phyloP scores from a whole-genome alignment of 2,888 invertebrate genomes.

The Melinaea marsaeus region DNA sequence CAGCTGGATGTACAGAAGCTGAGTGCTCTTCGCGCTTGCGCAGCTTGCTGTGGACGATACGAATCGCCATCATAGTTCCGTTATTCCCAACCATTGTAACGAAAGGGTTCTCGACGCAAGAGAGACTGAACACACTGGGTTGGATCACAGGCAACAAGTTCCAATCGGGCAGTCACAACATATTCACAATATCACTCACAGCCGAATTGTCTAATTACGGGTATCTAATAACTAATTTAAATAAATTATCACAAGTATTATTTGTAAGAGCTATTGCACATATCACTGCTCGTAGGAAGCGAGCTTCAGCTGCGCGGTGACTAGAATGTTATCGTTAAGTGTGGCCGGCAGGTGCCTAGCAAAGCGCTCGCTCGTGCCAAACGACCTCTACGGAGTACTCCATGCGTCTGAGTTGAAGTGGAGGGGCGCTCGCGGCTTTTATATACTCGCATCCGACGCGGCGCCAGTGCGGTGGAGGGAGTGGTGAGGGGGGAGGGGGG shows the following conservation, averaged over 20 bases:
- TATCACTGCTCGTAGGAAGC: slow-evolving; percentile 78
- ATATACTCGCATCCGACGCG: slow-evolving; percentile 69
- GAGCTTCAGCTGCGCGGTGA: slow-evolving; percentile 74
- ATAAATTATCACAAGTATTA: slow-evolving; percentile 74
- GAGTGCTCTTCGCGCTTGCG: slow-evolving; percentile 90
- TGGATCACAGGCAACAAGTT: slow-evolving; percentile 72
- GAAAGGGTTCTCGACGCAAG: slow-evolving; percentile 66
- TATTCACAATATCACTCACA: slow-evolving; percentile 75
- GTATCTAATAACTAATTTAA: slow-evolving; percentile 72
- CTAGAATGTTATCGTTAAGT: slow-evolving; percentile 74
- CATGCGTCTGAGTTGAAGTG: slow-evolving; percentile 78
- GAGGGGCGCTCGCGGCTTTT: slow-evolving; percentile 69
- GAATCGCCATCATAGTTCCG: slow-evolving; percentile 91
- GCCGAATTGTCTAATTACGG: slow-evolving; percentile 67
- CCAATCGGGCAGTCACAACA: slow-evolving; percentile 77
- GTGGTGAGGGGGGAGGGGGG: slow-evolving; percentile 35
- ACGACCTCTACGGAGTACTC: slow-evolving; percentile 80
- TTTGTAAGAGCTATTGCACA: slow-evolving; percentile 75
- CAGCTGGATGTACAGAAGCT: slow-evolving; percentile 83
- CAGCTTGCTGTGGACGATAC: slow-evolving; percentile 94
- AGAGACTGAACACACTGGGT: slow-evolving; percentile 71
- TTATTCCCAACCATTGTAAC: slow-evolving; percentile 89
- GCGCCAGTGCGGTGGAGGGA: slow-evolving; percentile 44
- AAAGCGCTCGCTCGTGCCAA: slow-evolving; percentile 80
- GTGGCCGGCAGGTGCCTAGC: slow-evolving; percentile 79